phyloP scores from a whole-genome alignment of 2,888 invertebrate genomes.

The Deilephila elpenor region DNA sequence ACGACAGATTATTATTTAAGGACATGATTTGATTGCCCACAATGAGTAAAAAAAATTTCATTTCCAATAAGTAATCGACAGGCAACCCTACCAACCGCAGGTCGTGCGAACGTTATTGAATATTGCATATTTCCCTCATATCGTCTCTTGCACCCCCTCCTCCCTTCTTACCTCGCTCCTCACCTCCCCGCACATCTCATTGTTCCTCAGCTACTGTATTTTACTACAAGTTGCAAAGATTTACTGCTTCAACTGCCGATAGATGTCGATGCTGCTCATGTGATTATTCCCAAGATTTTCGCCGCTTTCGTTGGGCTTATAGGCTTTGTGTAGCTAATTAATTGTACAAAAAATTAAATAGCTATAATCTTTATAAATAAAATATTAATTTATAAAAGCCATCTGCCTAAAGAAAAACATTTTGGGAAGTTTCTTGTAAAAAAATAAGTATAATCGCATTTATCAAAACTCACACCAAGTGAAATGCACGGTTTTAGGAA shows the following conservation, averaged over 20 bases:
- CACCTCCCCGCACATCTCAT: conserved; percentile 42
- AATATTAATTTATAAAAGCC: no score
- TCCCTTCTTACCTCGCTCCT: neutral
- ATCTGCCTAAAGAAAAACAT: no score
- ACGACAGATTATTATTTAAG: no score
- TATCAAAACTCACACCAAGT: no score
- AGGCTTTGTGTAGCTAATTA: neutral
- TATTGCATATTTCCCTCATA: conserved; percentile 73
- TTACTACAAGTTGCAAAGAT: conserved; percentile 15
- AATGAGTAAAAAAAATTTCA: neutral
- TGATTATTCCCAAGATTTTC: neutral
- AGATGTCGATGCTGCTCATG: conserved; percentile 3
- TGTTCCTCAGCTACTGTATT: conserved; percentile 56
- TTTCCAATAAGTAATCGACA: neutral
- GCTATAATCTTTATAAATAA: no score
- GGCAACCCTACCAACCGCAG: conserved; percentile 53
- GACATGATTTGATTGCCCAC: no score
- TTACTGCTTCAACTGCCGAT: conserved; percentile 16
- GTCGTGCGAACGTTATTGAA: conserved; percentile 69
- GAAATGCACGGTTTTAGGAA: no score
- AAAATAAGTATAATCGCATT: no score
- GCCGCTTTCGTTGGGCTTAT: neutral
- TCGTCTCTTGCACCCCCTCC: conserved; percentile 52
- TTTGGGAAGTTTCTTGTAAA: no score
- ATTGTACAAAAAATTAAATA: no score